Evolutionary conservation across 30 jellyfish, hydroid and myxozoan species (phyloP).

Genomic region (Clytia hemisphaerica): DNA sequence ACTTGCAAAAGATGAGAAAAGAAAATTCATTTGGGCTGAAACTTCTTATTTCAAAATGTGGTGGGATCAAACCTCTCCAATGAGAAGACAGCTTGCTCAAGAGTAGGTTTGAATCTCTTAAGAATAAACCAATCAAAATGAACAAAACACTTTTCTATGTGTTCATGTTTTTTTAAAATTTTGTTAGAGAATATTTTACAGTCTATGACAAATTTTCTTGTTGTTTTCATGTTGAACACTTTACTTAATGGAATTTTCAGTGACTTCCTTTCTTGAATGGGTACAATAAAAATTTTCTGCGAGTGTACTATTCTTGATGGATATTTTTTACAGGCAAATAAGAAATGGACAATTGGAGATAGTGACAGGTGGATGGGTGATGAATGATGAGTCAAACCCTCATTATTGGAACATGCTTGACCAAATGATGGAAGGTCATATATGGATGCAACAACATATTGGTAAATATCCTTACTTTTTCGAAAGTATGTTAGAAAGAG

Average conservation of each 20-base stretch:
- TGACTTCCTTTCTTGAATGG: not conserved
- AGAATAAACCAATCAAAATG: not conserved
- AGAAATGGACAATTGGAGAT: slow-evolving; percentile 73
- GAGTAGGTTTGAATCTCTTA: slow-evolving; percentile 26
- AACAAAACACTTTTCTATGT: not conserved
- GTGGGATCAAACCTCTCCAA: slow-evolving; percentile 75
- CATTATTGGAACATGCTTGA: slow-evolving; percentile 76
- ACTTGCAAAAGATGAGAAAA: slow-evolving; percentile 43
- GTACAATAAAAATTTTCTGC: not conserved
- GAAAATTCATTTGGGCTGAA: slow-evolving; percentile 94
- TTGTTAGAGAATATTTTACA: not conserved
- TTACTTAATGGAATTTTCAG: not conserved
- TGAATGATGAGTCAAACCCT: slow-evolving; percentile 83
- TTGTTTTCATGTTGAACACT: not conserved
- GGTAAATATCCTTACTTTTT: no score
- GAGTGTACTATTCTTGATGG: not conserved
- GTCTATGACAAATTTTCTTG: not conserved
- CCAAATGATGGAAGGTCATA: slow-evolving; percentile 82
- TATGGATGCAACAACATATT: slow-evolving; percentile 67
- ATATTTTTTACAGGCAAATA: slow-evolving; percentile 35
- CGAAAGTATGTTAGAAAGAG: no score
- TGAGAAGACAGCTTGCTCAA: slow-evolving; percentile 49
- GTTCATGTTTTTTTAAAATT: no score
- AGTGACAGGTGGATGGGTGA: slow-evolving; percentile 95
- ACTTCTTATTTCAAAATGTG: slow-evolving; percentile 82